Base-by-base conservation (phyloP, 2,797 vertebrate species). In the Sebastiscus albofasciatus region DNA sequence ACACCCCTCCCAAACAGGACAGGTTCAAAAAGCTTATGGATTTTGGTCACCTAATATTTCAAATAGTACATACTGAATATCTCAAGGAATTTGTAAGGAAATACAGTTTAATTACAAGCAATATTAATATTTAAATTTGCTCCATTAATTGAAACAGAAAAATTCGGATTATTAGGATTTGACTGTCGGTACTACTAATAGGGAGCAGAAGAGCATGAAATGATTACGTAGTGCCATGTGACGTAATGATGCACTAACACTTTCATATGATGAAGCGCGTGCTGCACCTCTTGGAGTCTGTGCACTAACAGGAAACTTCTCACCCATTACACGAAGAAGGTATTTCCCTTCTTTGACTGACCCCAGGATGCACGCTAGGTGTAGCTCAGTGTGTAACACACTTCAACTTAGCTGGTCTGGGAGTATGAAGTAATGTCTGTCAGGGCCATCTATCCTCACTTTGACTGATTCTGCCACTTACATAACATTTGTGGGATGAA, bases 351-450 rank as follows among this genome's bases (percentile, higher is more conserved):
- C 83, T 88, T 58, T 75, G 68, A 82, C 75, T 85, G 89, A 91
- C 80, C 83, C 75, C 55, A 29, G 70, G 83, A 79, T 79, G 86
- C 67, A 66, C 18, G 66, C 66, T 66, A 26, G 75, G 31, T 8
- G 36, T 62, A 14, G 27, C 76, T 77, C 72, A 11, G 52, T 36
- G 55, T 49, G 36, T 65, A 73, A 83, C 67, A 31, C 6, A 52
- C 83, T 81, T 78, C 54, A 77, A 8, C 62, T 81, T 54, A 79
- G 72, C 80, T 68, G 79, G 82, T 83, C 81, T 81, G 65, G 52
- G 29, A 79, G 67, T 61, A 80, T 94, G 93, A 94, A 84, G 89
- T 94, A 89, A 95, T 77, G 92, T 94, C 92, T 95, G 75, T 84
- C 76, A 84, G 67, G 81, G 55, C 62, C 80, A 66, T 92, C 89